These are phyloP conservation scores for Thera obeliscata DNA, from an alignment of 2,888 invertebrate genomes.

Conservation along the genomic window DNA sequence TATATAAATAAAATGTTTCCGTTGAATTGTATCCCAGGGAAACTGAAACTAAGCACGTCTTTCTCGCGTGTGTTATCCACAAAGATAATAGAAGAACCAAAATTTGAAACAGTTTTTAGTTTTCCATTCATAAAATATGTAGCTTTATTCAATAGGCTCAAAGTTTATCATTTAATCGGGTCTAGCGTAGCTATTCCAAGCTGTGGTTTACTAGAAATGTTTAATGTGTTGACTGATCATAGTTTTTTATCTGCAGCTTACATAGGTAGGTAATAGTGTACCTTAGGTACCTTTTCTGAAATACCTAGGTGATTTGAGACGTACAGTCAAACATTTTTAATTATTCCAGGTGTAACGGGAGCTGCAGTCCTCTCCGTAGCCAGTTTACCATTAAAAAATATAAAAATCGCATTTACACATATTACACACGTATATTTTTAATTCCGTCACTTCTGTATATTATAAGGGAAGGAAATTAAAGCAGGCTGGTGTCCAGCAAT, in stretches of 20 bases:
- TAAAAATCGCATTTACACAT: no score
- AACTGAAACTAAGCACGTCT: constrained; percentile 16
- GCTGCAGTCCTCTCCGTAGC: constrained; percentile 80
- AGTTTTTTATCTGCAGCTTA: constrained; percentile 62
- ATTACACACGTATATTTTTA: no score
- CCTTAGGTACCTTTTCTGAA: not conserved
- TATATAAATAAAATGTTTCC: constrained; percentile 6
- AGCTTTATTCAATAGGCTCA: constrained; percentile 79
- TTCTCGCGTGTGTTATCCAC: constrained; percentile 25
- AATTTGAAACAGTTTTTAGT: constrained; percentile 70
- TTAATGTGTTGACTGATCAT: constrained; percentile 58
- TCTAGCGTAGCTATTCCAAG: constrained; percentile 70
- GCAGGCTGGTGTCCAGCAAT: no score
- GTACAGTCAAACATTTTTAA: not conserved
- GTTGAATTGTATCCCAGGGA: constrained; percentile 16
- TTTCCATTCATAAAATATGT: constrained; percentile 75
- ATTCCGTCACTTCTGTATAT: no score
- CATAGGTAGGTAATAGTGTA: constrained; percentile 58
- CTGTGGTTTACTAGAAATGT: constrained; percentile 67
- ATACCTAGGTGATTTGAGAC: not conserved
- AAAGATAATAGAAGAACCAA: constrained; percentile 21
- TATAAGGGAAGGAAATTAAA: no score
- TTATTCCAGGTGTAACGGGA: constrained; percentile 80
- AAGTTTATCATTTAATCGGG: constrained; percentile 78
- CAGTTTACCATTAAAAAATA: constrained; percentile 82